Conservation (phyloP, 2,888 invertebrate species). For the Salticus scenicus region DNA sequence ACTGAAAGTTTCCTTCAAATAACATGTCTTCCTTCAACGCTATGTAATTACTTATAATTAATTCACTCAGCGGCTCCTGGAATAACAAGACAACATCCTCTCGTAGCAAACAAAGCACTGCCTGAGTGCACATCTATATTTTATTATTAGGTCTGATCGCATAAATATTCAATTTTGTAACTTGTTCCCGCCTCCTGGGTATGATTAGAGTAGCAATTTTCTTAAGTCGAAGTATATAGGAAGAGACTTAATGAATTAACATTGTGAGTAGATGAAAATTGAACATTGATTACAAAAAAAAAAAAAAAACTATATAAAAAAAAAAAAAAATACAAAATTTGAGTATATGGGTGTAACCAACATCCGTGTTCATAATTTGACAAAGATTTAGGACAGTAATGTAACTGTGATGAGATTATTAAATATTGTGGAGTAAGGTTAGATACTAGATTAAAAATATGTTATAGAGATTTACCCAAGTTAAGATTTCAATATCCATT, state of each 20-base stretch:
- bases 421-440: too few relatives aligned
- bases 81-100: neutral
- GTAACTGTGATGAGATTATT: too few relatives aligned
- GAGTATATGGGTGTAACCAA: constrained; percentile 34
- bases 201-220: neutral
- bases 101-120: neutral
- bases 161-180: constrained; percentile 6
- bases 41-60: constrained; percentile 12
- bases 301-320: too few relatives aligned
- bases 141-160: neutral
- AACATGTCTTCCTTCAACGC: neutral
- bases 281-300: too few relatives aligned
- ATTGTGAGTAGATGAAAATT: neutral
- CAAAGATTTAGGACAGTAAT: constrained; percentile 32
- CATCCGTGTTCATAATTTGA: constrained; percentile 48
- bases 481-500: too few relatives aligned
- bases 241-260: neutral
- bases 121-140: neutral
- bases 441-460: too few relatives aligned
- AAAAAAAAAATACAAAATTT: too few relatives aligned
- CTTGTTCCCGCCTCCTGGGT: neutral
- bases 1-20: neutral
- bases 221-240: neutral
- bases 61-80: neutral
- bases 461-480: too few relatives aligned